phyloP scores from a whole-genome alignment of 1,140 invertebrate genomes.

The Thaumetopoea pityocampa region DNA sequence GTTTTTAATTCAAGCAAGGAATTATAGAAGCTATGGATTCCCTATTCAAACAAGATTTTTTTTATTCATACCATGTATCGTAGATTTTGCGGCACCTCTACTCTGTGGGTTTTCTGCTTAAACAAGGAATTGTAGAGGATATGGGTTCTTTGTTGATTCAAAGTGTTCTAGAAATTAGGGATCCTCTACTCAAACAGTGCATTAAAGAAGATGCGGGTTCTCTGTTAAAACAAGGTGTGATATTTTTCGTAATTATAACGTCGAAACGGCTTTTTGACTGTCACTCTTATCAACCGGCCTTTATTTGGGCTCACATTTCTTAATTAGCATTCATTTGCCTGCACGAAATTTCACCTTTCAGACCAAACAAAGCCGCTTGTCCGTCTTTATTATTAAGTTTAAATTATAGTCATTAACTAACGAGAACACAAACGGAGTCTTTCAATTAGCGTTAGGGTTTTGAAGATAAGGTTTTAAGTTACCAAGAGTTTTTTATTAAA shows the following conservation, averaged over 20 bases:
- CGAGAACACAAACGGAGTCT: conserved; percentile 48
- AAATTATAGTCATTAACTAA: conserved; percentile 69
- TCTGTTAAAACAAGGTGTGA: background rate
- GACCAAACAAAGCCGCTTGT: conserved; percentile 60
- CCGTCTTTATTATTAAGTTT: conserved; percentile 65
- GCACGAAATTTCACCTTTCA: conserved; percentile 59
- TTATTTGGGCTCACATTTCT: conserved; percentile 55
- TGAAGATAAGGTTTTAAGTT: conserved; percentile 34
- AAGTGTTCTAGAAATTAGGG: too few relatives aligned
- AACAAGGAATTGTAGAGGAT: too few relatives aligned
- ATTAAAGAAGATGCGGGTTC: too few relatives aligned
- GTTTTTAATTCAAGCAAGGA: too few relatives aligned
- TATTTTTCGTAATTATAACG: conserved; percentile 20
- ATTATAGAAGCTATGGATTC: too few relatives aligned
- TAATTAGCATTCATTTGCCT: conserved; percentile 58
- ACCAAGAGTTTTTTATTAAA: conserved; percentile 25
- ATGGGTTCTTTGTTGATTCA: too few relatives aligned
- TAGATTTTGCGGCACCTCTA: too few relatives aligned
- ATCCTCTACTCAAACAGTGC: too few relatives aligned
- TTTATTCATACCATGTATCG: too few relatives aligned
- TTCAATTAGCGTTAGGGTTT: conserved; percentile 46
- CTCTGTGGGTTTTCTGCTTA: too few relatives aligned
- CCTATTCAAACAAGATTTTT: too few relatives aligned
- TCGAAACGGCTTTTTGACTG: conserved; percentile 26
- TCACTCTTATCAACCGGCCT: conserved; percentile 36